Conservation (phyloP, 1,140 invertebrate genomes). For the Pachyrhynchus sulphureomaculatus region DNA sequence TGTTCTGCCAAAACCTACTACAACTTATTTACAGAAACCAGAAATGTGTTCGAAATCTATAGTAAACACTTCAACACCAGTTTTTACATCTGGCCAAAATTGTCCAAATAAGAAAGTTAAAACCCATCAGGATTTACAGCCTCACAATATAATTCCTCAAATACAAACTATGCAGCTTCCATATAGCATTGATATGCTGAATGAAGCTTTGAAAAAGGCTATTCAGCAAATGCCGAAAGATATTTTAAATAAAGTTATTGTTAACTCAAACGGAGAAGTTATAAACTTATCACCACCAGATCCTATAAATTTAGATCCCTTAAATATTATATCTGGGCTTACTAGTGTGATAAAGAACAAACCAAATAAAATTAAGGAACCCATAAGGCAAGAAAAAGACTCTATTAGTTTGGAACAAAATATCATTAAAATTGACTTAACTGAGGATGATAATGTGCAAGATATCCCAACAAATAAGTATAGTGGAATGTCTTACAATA, state of each 20-base stretch:
- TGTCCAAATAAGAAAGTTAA: neutral
- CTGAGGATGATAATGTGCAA: constrained; percentile 24
- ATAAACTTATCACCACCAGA: constrained; percentile 44
- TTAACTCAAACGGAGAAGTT: constrained; percentile 46
- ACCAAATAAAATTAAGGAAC: constrained; percentile 24
- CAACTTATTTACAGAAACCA: constrained; percentile 34
- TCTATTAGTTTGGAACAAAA: constrained; percentile 14
- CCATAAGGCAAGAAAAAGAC: constrained; percentile 17
- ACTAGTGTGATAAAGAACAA: constrained; percentile 30
- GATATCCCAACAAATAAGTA: neutral
- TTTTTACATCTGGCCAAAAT: neutral
- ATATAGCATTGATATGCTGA: constrained; percentile 31
- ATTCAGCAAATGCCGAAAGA: constrained; percentile 40
- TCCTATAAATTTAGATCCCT: neutral
- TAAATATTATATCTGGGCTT: neutral
- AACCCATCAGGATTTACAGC: neutral
- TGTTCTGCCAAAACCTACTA: constrained; percentile 18
- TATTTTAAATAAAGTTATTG: constrained; percentile 41
- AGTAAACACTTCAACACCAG: too few species aligned
- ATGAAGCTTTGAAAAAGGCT: constrained; percentile 23
- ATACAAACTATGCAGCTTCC: constrained; percentile 24
- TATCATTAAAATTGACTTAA: constrained; percentile 44
- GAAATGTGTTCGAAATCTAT: too few species aligned
- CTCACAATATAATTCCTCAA: neutral
- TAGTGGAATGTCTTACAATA: neutral